Base-by-base conservation (phyloP, 2,888 invertebrate genomes). In the Melipona bicolor region DNA sequence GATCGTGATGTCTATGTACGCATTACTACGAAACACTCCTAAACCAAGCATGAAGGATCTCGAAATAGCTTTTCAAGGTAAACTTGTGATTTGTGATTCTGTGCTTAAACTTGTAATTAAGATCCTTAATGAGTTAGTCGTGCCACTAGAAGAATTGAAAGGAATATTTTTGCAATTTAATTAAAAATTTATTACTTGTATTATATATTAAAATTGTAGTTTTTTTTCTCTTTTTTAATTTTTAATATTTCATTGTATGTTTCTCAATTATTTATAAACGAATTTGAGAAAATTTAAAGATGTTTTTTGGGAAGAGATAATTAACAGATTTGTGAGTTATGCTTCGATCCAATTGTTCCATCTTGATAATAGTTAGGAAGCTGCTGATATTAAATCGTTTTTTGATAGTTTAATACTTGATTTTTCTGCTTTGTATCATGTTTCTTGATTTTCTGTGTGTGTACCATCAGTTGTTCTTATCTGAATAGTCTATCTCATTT, bases 1-100 rank as follows among this genome's bases (percentile, higher is more conserved):
- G 50, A 98, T 99, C 85, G 98, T 99, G 0, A 99, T 99, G 99
- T 98, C 99, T 0, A 98, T 99, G 98, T 99, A 99, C 92, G 96
- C 98, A 0, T 95, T 99, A 64, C 95, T 99, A 0, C 95, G 99
- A 91, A 97, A 96, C 89, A 96, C 96, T 64, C 95, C 96, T 0
- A 96, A 96, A 91, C 98, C 98, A 9, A 95, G 96, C 0, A 97
- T 97, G 95, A 94, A 96, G 21, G 97, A 98, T 85, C 95, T 98
- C 88, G 98, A 98, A 94, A 95, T 96, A 11, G 96, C 98, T 0
- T 96, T 98, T 88, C 98, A 98, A 95, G 98, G 98, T 92, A 81
- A 52, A 21, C 15, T 43, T 65, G 3, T 13, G 15, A 36, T 36
- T 65, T 15, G 5, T 36, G 15, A 4, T 9, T 43, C 0, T 43